phyloP scores from a whole-genome alignment of 2,113 vertebrate species.

The Eurypyga helias region DNA sequence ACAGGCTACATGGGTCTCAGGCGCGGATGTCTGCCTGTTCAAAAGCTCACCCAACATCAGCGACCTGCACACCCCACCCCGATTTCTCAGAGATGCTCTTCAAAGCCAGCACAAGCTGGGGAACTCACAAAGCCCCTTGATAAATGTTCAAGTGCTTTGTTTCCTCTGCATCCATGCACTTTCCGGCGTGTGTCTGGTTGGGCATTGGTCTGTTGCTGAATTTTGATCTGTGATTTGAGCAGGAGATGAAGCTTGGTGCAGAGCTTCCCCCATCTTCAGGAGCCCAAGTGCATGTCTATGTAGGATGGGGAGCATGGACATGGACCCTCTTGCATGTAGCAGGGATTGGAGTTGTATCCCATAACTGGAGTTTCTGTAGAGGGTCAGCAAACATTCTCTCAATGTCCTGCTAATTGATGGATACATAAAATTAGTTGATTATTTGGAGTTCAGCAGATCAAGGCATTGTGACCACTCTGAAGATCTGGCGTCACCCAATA shows the following conservation, averaged over 20 bases:
- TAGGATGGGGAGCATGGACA: neutral
- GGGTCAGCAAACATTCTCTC: neutral
- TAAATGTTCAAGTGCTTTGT: neutral
- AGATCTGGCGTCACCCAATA: neutral
- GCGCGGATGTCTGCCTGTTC: neutral
- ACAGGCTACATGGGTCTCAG: neutral
- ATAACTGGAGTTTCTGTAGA: neutral
- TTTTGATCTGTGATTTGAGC: neutral
- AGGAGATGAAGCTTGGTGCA: neutral
- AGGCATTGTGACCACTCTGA: neutral
- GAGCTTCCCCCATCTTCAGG: neutral
- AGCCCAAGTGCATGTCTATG: fast-evolving
- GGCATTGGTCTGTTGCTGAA: neutral
- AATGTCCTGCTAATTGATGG: neutral
- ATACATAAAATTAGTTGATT: neutral
- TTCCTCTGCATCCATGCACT: neutral
- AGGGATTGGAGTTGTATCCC: neutral
- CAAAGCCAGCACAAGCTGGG: neutral
- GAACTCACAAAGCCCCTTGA: neutral
- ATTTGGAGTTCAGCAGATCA: neutral
- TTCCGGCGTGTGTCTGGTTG: neutral
- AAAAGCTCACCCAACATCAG: neutral
- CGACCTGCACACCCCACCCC: neutral
- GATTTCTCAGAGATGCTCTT: neutral
- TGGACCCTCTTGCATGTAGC: neutral